Evolutionary conservation across 2,888 invertebrate genomes (phyloP).

Genomic region (Nemotelus nigrinus): DNA sequence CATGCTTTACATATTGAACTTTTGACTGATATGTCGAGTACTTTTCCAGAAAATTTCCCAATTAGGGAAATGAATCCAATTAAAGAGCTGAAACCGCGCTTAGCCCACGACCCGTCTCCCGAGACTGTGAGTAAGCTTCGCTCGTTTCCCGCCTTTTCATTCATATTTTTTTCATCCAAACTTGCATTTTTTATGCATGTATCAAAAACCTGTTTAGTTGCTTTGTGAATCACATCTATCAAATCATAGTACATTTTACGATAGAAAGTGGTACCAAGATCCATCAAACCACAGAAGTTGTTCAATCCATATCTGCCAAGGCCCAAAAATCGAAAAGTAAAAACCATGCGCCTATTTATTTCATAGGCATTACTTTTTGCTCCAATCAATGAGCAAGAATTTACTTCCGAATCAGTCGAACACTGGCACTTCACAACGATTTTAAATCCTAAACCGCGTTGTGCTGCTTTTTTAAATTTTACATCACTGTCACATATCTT

Average conservation of each 20-base stretch:
- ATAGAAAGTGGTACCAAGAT: conserved; percentile 1
- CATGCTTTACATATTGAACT: background rate
- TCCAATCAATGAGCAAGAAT: conserved; percentile 9
- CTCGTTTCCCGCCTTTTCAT: background rate
- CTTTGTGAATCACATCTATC: background rate
- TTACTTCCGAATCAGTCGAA: background rate
- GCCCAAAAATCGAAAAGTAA: conserved; percentile 17
- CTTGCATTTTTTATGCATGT: background rate
- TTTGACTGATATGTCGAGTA: background rate
- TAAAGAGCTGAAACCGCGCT: conserved; percentile 12
- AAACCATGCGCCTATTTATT: conserved; percentile 13
- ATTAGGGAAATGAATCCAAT: conserved; percentile 13
- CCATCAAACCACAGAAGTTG: background rate
- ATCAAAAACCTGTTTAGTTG: background rate
- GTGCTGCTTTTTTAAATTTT: too few relatives aligned
- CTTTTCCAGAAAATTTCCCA: conserved; percentile 4
- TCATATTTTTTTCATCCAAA: background rate
- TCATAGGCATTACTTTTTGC: conserved; percentile 5
- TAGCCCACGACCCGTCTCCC: conserved; percentile 23
- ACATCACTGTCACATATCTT: conserved; percentile 4
- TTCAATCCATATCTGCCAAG: background rate
- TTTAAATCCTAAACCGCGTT: conserved; percentile 10
- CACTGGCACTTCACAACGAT: conserved; percentile 7
- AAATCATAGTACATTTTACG: background rate
- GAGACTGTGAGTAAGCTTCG: background rate